A percentile compares a stretch with the other conserved stretches of the same genome.
Conservation (phyloP, 2,888 invertebrate species). For the Oscheius myriophilus region DNA sequence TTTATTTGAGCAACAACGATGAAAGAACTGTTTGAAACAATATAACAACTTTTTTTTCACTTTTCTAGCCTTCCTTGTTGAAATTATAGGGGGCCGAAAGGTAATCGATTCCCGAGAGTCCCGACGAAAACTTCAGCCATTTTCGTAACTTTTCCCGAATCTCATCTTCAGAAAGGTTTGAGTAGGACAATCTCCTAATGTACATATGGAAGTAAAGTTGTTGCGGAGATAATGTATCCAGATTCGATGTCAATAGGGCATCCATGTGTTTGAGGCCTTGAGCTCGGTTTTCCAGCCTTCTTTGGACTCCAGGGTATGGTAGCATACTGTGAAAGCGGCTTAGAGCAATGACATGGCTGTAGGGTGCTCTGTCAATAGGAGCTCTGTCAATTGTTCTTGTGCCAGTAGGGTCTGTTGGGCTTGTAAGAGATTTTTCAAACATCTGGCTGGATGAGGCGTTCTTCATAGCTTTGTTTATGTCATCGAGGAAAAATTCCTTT, state of each 20-base stretch:
- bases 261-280: conserved; percentile 33
- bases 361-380: conserved; percentile 4
- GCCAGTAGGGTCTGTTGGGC: not conserved
- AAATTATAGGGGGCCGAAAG: conserved; percentile 16
- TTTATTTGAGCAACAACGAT: too few relatives aligned
- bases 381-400: not conserved
- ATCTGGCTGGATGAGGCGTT: not conserved
- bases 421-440: not conserved
- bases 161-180: conserved; percentile 39
- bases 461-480: conserved; percentile 38
- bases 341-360: not conserved
- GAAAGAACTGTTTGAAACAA: too few relatives aligned
- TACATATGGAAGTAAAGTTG: conserved; percentile 53
- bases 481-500: conserved; percentile 52
- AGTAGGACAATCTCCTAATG: conserved; percentile 56
- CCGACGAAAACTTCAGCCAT: conserved; percentile 43
- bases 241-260: conserved; percentile 20
- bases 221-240: conserved; percentile 41
- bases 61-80: too few relatives aligned
- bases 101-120: conserved; percentile 14
- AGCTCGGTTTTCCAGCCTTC: conserved; percentile 34
- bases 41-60: too few relatives aligned
- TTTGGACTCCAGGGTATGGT: conserved; percentile 35
- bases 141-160: conserved; percentile 43
- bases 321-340: conserved; percentile 29